Conservation (phyloP, 2,113 vertebrate genomes). For the Psilopsiagon aymara region DNA sequence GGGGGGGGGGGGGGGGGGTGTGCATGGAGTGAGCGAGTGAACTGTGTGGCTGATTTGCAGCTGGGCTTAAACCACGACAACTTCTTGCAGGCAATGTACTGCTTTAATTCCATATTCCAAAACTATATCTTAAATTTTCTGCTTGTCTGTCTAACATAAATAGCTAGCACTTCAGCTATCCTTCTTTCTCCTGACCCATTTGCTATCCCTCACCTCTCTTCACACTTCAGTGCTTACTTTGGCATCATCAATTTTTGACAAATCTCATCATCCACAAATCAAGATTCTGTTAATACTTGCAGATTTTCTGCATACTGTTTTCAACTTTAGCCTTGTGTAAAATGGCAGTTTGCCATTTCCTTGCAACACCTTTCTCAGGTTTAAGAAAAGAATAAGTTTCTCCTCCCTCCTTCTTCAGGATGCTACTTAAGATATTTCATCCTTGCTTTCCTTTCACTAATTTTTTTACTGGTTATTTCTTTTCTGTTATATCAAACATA, state of each 20-base stretch:
- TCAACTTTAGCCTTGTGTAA: not conserved
- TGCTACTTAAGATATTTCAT: not conserved
- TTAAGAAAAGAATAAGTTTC: constrained; percentile 3
- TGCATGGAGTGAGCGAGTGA: no score
- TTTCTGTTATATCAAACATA: not conserved
- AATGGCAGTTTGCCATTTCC: not conserved
- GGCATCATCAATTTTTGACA: not conserved
- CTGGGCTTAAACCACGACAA: not conserved
- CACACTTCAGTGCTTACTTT: not conserved
- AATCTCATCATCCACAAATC: not conserved
- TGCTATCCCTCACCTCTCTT: not conserved
- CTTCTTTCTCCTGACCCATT: not conserved
- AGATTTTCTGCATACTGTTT: not conserved
- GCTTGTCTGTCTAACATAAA: not conserved
- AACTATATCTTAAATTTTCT: not conserved
- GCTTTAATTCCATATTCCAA: not conserved
- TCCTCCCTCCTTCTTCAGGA: not conserved
- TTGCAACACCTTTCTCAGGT: not conserved
- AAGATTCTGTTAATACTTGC: not conserved
- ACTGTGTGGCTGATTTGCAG: no score
- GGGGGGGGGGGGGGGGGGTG: no score
- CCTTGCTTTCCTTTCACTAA: not conserved
- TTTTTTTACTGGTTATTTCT: not conserved
- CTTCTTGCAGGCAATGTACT: not conserved
- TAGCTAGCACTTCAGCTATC: not conserved